Evolutionary conservation across 1,140 invertebrate genomes (phyloP).

Genomic region (Dendroctonus valens): DNA sequence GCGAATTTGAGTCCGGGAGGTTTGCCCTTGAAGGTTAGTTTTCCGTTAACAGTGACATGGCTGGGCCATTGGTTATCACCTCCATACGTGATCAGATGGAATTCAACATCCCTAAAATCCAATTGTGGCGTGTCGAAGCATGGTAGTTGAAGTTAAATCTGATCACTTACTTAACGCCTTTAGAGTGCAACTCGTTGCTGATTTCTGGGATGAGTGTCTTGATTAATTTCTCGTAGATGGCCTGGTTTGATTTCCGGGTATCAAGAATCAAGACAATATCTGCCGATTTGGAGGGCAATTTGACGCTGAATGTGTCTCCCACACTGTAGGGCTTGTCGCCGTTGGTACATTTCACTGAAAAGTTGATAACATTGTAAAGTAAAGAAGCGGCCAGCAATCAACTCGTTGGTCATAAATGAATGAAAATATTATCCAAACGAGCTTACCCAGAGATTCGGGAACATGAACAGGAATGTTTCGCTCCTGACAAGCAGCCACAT

Average conservation of each 20-base stretch:
- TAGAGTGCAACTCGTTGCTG: conserved; percentile 52
- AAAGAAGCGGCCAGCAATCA: no score
- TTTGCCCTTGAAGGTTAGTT: conserved; percentile 58
- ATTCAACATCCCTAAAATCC: conserved; percentile 56
- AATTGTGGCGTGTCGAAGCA: neutral
- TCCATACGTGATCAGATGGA: conserved; percentile 59
- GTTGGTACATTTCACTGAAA: conserved; percentile 59
- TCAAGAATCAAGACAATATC: conserved; percentile 74
- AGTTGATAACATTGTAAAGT: neutral
- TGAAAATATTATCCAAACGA: neutral
- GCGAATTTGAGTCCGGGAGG: conserved; percentile 55
- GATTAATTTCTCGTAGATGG: conserved; percentile 55
- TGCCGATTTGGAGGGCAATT: conserved; percentile 66
- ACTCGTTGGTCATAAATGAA: neutral
- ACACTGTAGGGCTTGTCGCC: conserved; percentile 54
- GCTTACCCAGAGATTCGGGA: conserved; percentile 57
- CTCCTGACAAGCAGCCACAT: conserved; percentile 57
- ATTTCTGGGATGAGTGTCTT: conserved; percentile 54
- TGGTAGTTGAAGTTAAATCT: neutral
- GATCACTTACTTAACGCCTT: conserved; percentile 58
- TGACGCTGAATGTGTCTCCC: conserved; percentile 63
- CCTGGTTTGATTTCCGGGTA: conserved; percentile 54
- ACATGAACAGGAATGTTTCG: conserved; percentile 55
- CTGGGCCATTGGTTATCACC: conserved; percentile 56
- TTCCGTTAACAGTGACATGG: conserved; percentile 58